Percentiles rank a stretch among this genome's conserved stretches.
phyloP scores from a whole-genome alignment of 2,113 vertebrate species.

The Agapornis roseicollis region DNA sequence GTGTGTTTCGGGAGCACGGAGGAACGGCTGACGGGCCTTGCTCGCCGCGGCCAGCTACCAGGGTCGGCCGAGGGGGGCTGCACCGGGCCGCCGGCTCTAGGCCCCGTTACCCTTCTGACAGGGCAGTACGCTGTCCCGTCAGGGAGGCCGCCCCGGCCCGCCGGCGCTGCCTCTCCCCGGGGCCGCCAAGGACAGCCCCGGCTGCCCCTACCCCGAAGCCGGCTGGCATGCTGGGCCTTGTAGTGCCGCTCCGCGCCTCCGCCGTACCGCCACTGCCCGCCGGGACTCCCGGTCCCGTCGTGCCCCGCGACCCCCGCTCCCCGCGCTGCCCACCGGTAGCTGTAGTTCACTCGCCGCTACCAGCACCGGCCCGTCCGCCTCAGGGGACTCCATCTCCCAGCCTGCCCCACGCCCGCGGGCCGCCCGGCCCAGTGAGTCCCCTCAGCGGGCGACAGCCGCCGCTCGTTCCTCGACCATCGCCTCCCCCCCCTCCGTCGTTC shows the following conservation, averaged over 20 bases:
- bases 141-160: not conserved
- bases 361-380: accelerated
- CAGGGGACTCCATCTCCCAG: not conserved
- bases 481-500: not conserved
- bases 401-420: not conserved
- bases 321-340: not conserved
- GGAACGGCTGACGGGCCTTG: not conserved
- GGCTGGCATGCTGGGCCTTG: not conserved
- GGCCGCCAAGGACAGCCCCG: not conserved
- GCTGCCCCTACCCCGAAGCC: not conserved
- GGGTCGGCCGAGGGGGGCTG: not conserved
- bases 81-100: too few species aligned
- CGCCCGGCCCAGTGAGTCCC: not conserved
- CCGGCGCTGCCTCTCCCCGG: not conserved
- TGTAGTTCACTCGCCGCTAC: not conserved
- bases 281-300: not conserved
- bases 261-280: accelerated
- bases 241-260: not conserved
- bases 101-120: not conserved
- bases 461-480: not conserved
- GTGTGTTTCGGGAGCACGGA: not conserved
- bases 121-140: not conserved
- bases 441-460: not conserved
- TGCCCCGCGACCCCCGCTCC: not conserved
- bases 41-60: not conserved